Conservation (phyloP, 2,797 vertebrate genomes). For the Crax fasciolata region DNA sequence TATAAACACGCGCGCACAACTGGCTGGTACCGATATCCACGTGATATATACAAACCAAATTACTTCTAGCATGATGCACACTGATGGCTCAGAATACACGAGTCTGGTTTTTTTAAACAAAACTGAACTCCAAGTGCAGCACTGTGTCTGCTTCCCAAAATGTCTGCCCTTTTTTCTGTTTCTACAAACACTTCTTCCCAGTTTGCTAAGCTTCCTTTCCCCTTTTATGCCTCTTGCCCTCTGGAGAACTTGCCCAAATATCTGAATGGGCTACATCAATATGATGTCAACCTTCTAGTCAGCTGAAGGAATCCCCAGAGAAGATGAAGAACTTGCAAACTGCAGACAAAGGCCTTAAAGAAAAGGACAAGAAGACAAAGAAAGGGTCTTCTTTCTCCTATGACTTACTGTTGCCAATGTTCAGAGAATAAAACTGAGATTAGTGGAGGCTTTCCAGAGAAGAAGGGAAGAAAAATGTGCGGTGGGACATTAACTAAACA, state of each 20-base stretch:
- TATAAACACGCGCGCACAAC: neutral
- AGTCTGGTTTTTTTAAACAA: neutral
- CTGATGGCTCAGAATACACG: neutral
- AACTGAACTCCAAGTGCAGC: neutral
- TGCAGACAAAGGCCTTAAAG: neutral
- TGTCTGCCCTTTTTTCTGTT: neutral
- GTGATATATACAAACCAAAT: neutral
- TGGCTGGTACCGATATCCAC: neutral
- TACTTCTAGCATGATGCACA: neutral
- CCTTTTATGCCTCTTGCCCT: neutral
- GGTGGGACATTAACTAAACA: neutral
- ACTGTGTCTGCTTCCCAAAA: neutral
- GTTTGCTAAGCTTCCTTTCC: neutral
- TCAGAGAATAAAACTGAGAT: neutral
- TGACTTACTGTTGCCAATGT: neutral
- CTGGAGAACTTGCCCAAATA: neutral
- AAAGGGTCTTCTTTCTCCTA: rapidly evolving
- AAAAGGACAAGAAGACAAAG: neutral
- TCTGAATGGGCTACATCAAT: neutral
- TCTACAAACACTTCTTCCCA: neutral
- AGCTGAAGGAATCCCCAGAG: neutral
- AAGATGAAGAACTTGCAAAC: neutral
- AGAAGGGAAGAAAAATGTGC: neutral
- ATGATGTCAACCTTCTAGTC: neutral
- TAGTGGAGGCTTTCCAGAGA: rapidly evolving